A percentile compares a stretch with the other conserved stretches of the same genome.
These are phyloP conservation scores for Heteractis magnifica DNA, from an alignment of 92 coral and sea anemone genomes.

Conservation along the genomic window DNA sequence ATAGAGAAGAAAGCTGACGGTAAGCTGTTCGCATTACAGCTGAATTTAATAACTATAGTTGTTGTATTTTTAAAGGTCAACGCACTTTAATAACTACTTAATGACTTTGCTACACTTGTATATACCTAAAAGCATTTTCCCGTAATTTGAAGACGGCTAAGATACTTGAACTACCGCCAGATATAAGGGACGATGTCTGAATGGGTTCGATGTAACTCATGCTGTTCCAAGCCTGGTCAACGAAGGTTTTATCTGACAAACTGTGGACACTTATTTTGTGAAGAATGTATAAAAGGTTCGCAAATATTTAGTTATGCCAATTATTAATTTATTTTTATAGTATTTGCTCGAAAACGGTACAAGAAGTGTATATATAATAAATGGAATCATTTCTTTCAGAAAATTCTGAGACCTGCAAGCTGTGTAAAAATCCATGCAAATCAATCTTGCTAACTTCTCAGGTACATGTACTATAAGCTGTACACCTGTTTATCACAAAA, in stretches of 20 bases:
- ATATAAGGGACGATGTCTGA: slow-evolving; percentile 54
- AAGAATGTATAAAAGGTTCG: slow-evolving; percentile 87
- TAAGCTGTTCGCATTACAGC: too few relatives aligned
- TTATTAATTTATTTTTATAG: neutral
- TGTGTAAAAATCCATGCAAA: slow-evolving; percentile 79
- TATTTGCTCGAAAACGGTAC: too few relatives aligned
- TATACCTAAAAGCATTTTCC: neutral
- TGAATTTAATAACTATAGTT: too few relatives aligned
- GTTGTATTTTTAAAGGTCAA: too few relatives aligned
- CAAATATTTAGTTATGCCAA: neutral
- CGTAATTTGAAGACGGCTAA: neutral
- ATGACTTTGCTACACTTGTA: too few relatives aligned
- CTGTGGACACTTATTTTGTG: slow-evolving; percentile 96
- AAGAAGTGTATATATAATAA: too few relatives aligned
- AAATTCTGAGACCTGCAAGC: slow-evolving; percentile 69
- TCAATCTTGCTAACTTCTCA: slow-evolving; percentile 81
- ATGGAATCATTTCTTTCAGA: slow-evolving; percentile 29
- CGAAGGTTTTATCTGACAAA: slow-evolving; percentile 84
- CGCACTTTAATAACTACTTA: too few relatives aligned
- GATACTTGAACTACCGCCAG: neutral
- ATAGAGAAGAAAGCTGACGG: too few relatives aligned
- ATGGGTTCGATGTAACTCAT: slow-evolving; percentile 96
- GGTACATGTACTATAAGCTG: slow-evolving; percentile 35
- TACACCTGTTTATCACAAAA: too few relatives aligned
- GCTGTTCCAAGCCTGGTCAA: slow-evolving; percentile 80